These are phyloP conservation scores for Agelaius tricolor DNA, from an alignment of 2,113 vertebrate species.

Conservation along the genomic window DNA sequence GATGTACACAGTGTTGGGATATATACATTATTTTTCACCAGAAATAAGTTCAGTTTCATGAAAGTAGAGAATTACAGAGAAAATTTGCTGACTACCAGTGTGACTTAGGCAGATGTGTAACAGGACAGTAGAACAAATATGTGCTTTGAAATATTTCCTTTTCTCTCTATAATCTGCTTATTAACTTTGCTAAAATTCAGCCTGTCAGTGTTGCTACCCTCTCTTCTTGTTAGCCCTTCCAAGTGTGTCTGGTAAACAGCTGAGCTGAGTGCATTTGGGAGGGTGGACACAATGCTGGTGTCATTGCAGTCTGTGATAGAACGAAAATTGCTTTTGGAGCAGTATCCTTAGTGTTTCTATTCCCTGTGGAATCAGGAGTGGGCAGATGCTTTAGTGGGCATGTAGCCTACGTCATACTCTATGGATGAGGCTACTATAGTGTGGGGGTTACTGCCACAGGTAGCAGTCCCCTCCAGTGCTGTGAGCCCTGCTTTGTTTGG, in stretches of 20 bases:
- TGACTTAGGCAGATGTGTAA: not conserved
- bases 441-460: not conserved
- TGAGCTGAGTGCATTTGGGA: not conserved
- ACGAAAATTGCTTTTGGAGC: not conserved
- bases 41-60: not conserved
- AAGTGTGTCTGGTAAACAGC: not conserved
- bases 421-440: not conserved
- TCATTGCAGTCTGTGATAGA: not conserved
- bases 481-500: not conserved
- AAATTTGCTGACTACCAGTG: not conserved
- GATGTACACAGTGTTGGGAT: not conserved
- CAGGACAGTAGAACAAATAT: not conserved
- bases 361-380: not conserved
- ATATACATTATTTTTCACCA: not conserved
- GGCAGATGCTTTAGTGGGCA: not conserved
- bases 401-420: not conserved
- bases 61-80: not conserved
- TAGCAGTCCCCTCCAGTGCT: not conserved
- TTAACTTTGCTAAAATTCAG: not conserved
- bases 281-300: not conserved
- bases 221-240: not conserved
- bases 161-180: not conserved
- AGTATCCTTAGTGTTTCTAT: not conserved
- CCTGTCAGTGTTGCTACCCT: not conserved
- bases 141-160: not conserved